Conservation (phyloP, 2,113 vertebrate species). For the Etheostoma spectabile region DNA sequence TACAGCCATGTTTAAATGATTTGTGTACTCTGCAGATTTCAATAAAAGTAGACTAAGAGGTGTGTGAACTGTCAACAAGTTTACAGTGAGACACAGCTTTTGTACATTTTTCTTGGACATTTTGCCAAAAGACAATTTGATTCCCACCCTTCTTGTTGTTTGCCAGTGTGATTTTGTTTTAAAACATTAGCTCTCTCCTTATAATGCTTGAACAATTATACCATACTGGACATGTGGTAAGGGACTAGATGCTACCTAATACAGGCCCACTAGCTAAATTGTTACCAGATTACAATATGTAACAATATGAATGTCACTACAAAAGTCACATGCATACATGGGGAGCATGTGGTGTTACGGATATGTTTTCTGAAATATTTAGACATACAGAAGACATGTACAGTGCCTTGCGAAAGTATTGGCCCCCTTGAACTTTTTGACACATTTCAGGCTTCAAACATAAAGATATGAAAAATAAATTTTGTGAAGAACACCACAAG, state of each 20-base stretch:
- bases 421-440: no score
- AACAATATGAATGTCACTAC: not conserved
- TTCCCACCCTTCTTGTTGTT: not conserved
- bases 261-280: not conserved
- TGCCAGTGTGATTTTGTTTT: not conserved
- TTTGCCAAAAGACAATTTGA: not conserved
- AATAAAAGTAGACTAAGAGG: not conserved
- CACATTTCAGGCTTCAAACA: no score
- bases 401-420: no score
- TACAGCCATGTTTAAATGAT: not conserved
- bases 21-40: not conserved
- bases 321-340: no score
- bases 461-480: no score
- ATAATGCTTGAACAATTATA: not conserved
- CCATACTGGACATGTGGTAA: no score
- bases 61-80: not conserved
- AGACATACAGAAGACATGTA: no score
- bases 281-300: not conserved
- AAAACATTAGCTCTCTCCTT: not conserved
- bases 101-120: not conserved
- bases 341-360: not conserved
- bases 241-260: not conserved
- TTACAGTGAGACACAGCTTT: not conserved
- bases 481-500: no score
- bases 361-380: constrained; percentile 1